phyloP scores from a whole-genome alignment of 64 coral and sea anemone species.

The Orbicella faveolata region DNA sequence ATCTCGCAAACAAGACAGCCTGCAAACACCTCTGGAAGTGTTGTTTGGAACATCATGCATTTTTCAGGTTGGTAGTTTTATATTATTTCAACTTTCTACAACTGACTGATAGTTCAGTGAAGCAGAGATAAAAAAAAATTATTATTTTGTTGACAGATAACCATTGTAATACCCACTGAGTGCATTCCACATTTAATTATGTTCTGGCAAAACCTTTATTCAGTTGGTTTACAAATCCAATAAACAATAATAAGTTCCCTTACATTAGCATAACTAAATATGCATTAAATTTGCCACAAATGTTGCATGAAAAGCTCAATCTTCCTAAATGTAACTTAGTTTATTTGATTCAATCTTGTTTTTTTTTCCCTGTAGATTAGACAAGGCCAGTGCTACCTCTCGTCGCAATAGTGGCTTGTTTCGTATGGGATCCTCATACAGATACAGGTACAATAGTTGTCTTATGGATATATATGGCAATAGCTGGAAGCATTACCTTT shows the following conservation, averaged over 20 bases:
- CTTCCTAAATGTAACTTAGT: no score
- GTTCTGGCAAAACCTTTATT: no score
- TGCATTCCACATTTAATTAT: no score
- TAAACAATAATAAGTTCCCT: no score
- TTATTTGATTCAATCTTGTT: no score
- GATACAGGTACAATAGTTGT: constrained; percentile 70
- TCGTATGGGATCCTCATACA: constrained; percentile 73
- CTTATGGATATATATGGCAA: not conserved
- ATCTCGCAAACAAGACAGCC: constrained; percentile 80
- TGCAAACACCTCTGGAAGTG: constrained; percentile 99
- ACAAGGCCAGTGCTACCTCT: constrained; percentile 30
- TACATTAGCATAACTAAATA: no score
- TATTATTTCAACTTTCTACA: not conserved
- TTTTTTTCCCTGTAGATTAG: constrained; percentile 39
- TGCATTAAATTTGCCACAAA: no score
- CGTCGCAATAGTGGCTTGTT: constrained; percentile 73
- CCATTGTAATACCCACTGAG: no score
- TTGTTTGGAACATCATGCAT: constrained; percentile 93
- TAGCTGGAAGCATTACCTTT: no score
- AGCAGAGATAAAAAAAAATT: not conserved
- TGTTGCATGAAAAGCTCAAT: no score
- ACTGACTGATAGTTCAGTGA: not conserved
- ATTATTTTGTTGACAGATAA: no score
- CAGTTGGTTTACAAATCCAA: no score
- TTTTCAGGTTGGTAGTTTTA: constrained; percentile 72